Conservation (phyloP, 2,888 invertebrate genomes). For the Odontothrips loti region DNA sequence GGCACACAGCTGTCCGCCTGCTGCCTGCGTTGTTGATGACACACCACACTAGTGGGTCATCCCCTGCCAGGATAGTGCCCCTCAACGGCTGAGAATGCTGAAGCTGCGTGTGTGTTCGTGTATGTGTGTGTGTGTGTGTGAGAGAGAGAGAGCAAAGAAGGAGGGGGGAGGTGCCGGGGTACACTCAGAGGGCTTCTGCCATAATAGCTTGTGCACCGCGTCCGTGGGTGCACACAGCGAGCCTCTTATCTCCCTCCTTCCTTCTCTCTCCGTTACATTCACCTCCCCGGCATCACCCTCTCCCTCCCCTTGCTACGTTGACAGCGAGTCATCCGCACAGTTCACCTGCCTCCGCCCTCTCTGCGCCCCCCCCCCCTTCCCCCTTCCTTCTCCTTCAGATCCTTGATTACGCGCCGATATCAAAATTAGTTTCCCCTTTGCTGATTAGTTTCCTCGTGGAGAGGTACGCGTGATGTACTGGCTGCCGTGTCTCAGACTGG, state of each 20-base stretch:
- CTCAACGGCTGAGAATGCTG: too few species aligned
- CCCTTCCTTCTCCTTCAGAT: neutral
- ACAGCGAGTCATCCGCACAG: neutral
- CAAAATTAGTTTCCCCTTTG: conserved; percentile 18
- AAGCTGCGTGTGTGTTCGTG: too few species aligned
- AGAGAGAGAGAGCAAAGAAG: too few species aligned
- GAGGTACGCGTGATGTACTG: neutral
- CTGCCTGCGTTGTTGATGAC: too few species aligned
- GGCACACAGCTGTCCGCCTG: too few species aligned
- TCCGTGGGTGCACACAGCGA: neutral
- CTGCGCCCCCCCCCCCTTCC: neutral
- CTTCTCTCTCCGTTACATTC: neutral
- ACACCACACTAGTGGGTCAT: too few species aligned
- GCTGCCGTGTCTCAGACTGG: neutral
- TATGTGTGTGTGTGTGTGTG: too few species aligned
- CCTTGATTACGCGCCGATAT: conserved; percentile 12
- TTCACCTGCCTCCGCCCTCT: neutral
- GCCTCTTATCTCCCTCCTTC: neutral
- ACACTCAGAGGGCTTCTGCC: neutral
- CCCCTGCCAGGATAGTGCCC: too few species aligned
- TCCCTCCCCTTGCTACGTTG: neutral
- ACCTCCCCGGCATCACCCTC: neutral
- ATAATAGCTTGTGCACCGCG: neutral
- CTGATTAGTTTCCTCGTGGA: conserved; percentile 8
- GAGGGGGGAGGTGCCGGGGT: neutral